These are phyloP conservation scores for Hyles lineata DNA, from an alignment of 2,888 invertebrate genomes.

Conservation along the genomic window DNA sequence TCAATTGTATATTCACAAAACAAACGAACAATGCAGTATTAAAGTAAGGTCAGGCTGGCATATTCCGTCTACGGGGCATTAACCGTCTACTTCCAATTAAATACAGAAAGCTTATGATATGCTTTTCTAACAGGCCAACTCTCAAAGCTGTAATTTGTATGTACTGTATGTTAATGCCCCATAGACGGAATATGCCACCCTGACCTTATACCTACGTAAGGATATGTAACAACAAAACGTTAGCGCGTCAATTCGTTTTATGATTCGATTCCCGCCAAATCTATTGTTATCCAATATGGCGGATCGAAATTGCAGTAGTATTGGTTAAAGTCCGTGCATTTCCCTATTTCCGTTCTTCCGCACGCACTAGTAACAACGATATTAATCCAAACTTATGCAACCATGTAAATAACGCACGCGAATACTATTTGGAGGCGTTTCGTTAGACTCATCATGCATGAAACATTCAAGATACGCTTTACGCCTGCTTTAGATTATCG, in stretches of 20 bases:
- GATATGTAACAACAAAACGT: not conserved
- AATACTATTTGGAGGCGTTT: conserved; percentile 35
- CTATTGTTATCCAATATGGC: conserved; percentile 49
- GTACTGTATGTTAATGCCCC: no score
- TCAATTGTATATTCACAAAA: no score
- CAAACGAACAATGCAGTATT: no score
- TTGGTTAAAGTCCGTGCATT: conserved; percentile 41
- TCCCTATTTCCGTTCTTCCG: conserved; percentile 74
- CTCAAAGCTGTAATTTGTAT: no score
- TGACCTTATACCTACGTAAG: no score
- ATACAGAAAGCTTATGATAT: no score
- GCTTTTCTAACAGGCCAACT: no score
- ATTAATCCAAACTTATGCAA: conserved; percentile 44
- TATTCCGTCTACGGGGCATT: no score
- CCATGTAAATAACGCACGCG: conserved; percentile 64
- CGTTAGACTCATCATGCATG: not conserved
- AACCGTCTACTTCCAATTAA: no score
- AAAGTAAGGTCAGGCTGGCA: no score
- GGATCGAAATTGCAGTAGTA: conserved; percentile 38
- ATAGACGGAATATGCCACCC: no score
- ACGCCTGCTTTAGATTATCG: not conserved
- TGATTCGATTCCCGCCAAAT: conserved; percentile 37
- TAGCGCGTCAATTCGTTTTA: conserved; percentile 15
- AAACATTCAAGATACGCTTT: not conserved
- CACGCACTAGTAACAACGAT: conserved; percentile 44